Evolutionary conservation across 2,888 invertebrate genomes (phyloP), one percentile per base, ranked within the genome.

Genomic region (Hofmannophila pseudospretella): DNA sequence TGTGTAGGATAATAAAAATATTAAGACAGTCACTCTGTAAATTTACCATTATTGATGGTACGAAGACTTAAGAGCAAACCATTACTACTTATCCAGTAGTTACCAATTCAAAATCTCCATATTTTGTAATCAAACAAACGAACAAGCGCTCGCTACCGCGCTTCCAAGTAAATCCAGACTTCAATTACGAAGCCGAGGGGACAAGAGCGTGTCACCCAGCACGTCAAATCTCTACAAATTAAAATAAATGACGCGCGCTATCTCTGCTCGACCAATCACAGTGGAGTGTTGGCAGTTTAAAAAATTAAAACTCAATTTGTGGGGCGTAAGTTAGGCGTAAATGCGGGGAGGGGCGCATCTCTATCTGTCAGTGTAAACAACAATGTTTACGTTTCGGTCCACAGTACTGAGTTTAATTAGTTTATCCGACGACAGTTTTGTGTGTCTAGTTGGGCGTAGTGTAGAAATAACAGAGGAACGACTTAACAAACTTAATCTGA

Each of bases 241-340:
- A 82, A 82, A 85, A 82, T 81, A 82, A 82, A 85, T 85, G 85
- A 82, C 81, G 69, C 58, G 73, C 76, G 68, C 67, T 66, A 70
- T 69, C 67, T 61, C 55, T 39, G 45, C 42, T 42, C 57, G 47
- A 59, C 75, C 75, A 77, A 77, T 77, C 68, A 58, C 64, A 49
- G 62, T 44, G 49, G 51, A 66, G 67, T 73, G 77, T 76, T 76
- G 74, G 72, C 80, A 77, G 77, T 80, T 80, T 80, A 81, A 84
- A 80, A 81, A 77, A 80, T 84, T 77, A 78, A 78, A 78, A 78
- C 74, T 56, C 79, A 68, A 77, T 80, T 72, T 70, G 72, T 69
- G 61, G 70, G 70, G 69, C 67, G 62, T 48, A 5, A 23, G n/a
- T n/a, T n/a, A 25, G 8, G 30, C 27, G 32, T 37, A 39, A 38